These are phyloP conservation scores for Chunga burmeisteri DNA, from an alignment of 2,113 vertebrate genomes.

Conservation along the genomic window DNA sequence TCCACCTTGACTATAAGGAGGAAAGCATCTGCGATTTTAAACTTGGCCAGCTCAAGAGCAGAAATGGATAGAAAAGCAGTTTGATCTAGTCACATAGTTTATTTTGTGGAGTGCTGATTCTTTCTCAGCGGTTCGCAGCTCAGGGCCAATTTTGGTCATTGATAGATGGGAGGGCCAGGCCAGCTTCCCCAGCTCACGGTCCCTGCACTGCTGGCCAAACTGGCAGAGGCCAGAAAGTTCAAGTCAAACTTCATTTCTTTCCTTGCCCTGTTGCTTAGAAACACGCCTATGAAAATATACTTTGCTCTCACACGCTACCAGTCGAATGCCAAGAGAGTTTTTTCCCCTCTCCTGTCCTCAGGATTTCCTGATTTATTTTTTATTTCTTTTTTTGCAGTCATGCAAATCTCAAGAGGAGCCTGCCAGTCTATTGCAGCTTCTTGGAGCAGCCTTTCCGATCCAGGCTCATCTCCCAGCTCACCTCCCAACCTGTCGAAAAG, in stretches of 20 bases:
- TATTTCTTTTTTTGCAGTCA: conserved; percentile 27
- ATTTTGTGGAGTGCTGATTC: conserved; percentile 49
- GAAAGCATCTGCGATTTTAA: conserved; percentile 21
- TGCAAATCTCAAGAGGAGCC: conserved; percentile 1
- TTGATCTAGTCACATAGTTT: conserved; percentile 35
- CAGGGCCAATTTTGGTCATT: conserved; percentile 68
- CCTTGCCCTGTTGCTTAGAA: conserved; percentile 71
- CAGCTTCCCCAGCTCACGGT: conserved; percentile 28
- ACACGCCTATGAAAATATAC: conserved; percentile 73
- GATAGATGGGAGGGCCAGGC: conserved; percentile 42
- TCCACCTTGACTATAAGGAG: background rate
- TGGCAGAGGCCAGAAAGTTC: conserved; percentile 64
- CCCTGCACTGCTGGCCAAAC: conserved; percentile 36
- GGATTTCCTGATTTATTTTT: conserved; percentile 64
- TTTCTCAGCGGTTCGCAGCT: background rate
- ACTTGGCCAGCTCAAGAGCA: background rate
- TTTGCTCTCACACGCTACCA: conserved; percentile 61
- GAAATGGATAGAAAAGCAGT: conserved; percentile 41
- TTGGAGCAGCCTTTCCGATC: background rate
- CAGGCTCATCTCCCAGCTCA: background rate
- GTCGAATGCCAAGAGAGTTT: conserved; percentile 38
- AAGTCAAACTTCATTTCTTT: conserved; percentile 71
- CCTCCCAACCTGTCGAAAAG: background rate
- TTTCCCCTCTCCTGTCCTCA: conserved; percentile 52
- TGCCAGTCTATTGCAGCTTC: background rate